Base-by-base conservation (phyloP, 2,888 invertebrate species). In the Lithosia quadra region DNA sequence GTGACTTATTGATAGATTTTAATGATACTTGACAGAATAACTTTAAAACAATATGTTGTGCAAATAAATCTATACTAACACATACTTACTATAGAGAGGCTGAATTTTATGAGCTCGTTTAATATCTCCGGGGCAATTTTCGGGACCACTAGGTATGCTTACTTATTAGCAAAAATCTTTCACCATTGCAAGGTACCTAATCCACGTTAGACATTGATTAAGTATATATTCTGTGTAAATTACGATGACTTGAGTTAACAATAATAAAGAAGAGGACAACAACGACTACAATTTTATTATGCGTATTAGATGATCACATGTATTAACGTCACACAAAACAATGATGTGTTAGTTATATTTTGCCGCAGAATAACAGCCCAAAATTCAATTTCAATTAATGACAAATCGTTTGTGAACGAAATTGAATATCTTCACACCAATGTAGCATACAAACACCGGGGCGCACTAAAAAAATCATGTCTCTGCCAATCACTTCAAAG, bases 401-500 rank as follows among this genome's bases (percentile, higher is more conserved):
- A 43, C 18, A 8, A 43, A 43, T 49, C n/a, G 49, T 9, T 15
- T 49, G n/a, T 49, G 49, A 4, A 4, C 5, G 2, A 28, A 4
- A 5, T 39, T 39, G 18, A 43, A 7, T n/a, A 49, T 49, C 8
- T 49, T 49, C n/a, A 43, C 18, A 49, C 4, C 18, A 1, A 0
- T 49, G 49, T 49, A 18, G 7, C 18, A 43, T 7, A 43, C 5
- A 7, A 43, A 0, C 18, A 18, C 18, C 15, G 9, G 49, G 2
- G 8, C 2, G 9, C 18, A n/a, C 18, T 43, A n/a, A n/a, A 49
- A n/a, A 49, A 49, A 9, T 49, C 49, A 49, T 49, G 18, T 49
- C 49, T 49, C n/a, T 49, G n/a, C 8, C 49, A 49, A 49, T 49
- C 49, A 49, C 49, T n/a, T 49, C 49, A 49, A 49, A 49, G 49